Evolutionary conservation across 2,797 vertebrate genomes (phyloP).

Genomic region (Botia almorhae): DNA sequence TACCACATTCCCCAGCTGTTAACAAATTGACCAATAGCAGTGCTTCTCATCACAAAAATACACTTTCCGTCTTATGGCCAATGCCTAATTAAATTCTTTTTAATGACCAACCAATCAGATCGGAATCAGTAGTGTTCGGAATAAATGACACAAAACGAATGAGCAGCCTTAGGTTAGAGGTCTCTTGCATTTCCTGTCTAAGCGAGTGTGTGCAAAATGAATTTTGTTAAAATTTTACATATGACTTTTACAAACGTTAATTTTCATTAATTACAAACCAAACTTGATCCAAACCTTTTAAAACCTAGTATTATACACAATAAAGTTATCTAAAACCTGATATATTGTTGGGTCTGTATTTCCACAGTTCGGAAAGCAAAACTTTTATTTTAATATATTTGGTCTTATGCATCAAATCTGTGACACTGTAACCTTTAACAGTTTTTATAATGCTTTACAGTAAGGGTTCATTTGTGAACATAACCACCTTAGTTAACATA

Average conservation of each 20-base stretch:
- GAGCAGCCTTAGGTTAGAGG: not conserved
- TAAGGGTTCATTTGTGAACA: too few species aligned
- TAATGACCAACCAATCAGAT: not conserved
- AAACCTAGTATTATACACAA: too few species aligned
- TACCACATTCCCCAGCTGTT: slow-evolving; percentile 58
- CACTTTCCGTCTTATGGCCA: not conserved
- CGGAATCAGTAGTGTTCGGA: not conserved
- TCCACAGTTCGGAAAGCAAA: too few species aligned
- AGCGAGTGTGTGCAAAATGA: not conserved
- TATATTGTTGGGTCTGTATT: too few species aligned
- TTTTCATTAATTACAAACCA: not conserved
- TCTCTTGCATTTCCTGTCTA: not conserved
- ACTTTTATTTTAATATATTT: too few species aligned
- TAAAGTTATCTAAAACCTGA: too few species aligned
- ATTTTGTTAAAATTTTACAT: not conserved
- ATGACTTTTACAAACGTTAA: not conserved
- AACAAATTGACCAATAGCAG: slow-evolving; percentile 16
- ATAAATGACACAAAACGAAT: not conserved
- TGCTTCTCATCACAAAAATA: slow-evolving; percentile 31
- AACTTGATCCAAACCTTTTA: not conserved
- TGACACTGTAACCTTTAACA: too few species aligned
- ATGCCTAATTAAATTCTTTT: not conserved
- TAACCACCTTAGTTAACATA: too few species aligned
- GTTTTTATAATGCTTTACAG: too few species aligned
- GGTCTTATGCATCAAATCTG: too few species aligned